Base-by-base conservation (phyloP, 64 coral and sea anemone genomes). In the Actinia tenebrosa region DNA sequence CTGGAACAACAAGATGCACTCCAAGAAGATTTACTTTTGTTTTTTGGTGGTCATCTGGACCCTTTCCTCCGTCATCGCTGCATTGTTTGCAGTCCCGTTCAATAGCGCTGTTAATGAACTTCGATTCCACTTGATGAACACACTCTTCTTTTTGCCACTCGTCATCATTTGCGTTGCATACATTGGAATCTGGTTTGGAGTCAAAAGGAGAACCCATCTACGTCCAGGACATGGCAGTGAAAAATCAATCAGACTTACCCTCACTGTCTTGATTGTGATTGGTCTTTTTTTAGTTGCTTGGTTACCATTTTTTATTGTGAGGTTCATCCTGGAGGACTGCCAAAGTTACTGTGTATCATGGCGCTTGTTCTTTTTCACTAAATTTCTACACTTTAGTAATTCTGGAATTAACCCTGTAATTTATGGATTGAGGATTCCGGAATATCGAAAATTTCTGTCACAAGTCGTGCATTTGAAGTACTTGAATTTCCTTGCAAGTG, bases 351-450 rank as follows among this genome's bases (percentile, higher is more conserved):
- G 81, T 52, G 16, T 92, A 17, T 84, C 91, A 3, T 92, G 68
- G 91, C 77, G 86, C 16, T 19, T 92, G 8, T 92, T 84, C 54
- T 92, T 75, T 79, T 83, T 92, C 27, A 87, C 86, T 18, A 92
- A 92, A 44, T 69, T 82, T 23, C 13, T 92, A 18, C 91, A 92
- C 50, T 91, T 86, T 46, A 86, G 89, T 37, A 89, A 89, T 53
- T 83, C 87, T 46, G 87, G 77, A 17, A 60, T 92, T 3, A 92
- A 88, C 77, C 80, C 86, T n/a, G 27, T 92, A 10, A 60, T 92
- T 16, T 92, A 92, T 68, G 86, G 91, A 4, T 23, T 92, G 18
- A 66, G 91, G 60, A 92, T 92, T 46, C 91, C 91, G 5, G 86
- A 87, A 88, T 92, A 88, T 53, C 43, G 79, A 66, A 53, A 47